phyloP scores from a whole-genome alignment of 1,140 invertebrate genomes.

The Gryon sp. region DNA sequence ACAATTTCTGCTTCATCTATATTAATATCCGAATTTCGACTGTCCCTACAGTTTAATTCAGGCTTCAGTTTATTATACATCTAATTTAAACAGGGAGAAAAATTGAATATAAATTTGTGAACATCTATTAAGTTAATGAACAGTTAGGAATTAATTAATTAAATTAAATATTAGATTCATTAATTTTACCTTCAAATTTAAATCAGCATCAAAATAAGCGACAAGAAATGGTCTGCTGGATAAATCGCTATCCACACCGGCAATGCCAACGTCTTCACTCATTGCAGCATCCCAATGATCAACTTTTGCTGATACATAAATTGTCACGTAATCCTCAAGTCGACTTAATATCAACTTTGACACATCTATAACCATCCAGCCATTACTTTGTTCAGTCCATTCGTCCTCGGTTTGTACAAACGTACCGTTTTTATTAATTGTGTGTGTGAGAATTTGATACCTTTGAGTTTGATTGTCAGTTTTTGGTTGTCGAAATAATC shows the following conservation, averaged over 20 bases:
- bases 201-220: conserved; percentile 85
- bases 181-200: conserved; percentile 3
- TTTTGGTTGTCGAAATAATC: conserved; percentile 83
- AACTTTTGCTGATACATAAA: conserved; percentile 86
- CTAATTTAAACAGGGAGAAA: no score
- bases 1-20: no score
- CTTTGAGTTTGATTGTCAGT: background rate
- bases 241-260: conserved; percentile 84
- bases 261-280: conserved; percentile 87
- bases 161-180: background rate
- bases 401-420: conserved; percentile 45
- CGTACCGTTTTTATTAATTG: conserved; percentile 37
- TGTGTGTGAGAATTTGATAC: conserved; percentile 16
- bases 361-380: conserved; percentile 89
- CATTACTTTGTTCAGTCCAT: conserved; percentile 80
- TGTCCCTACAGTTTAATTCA: no score
- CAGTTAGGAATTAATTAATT: no score
- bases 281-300: conserved; percentile 82
- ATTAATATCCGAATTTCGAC: no score
- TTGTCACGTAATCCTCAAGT: conserved; percentile 86
- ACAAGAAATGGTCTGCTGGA: conserved; percentile 92
- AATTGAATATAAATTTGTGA: no score
- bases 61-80: no score
- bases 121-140: no score
- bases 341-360: conserved; percentile 84